Percentiles rank a stretch among this genome's conserved stretches.
Conservation (phyloP, 2,888 invertebrate species). For the Scotopteryx bipunctaria region DNA sequence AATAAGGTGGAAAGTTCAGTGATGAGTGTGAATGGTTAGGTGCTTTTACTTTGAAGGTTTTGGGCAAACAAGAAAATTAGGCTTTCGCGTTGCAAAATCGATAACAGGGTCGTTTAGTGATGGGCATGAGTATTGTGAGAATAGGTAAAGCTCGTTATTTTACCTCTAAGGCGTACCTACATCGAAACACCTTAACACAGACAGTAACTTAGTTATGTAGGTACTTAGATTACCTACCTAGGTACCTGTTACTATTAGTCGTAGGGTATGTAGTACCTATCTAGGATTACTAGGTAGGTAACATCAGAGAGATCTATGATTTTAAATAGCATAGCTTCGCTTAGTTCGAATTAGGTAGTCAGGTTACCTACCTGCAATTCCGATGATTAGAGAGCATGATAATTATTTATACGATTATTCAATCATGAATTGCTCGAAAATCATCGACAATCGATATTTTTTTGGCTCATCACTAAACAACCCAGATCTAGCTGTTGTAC, state of each 20-base stretch:
- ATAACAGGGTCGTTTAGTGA: slow-evolving; percentile 21
- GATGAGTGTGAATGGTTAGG: background rate
- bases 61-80: slow-evolving; percentile 24
- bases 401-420: too few species aligned
- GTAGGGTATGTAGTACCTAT: background rate
- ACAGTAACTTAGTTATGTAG: background rate
- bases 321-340: too few species aligned
- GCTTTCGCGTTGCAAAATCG: slow-evolving; percentile 25
- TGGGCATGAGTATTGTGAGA: background rate
- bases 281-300: background rate
- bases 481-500: slow-evolving; percentile 2
- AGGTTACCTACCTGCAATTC: too few species aligned
- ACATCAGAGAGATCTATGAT: too few species aligned
- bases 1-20: background rate
- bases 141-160: too few species aligned
- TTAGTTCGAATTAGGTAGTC: too few species aligned
- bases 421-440: too few species aligned
- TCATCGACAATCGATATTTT: background rate
- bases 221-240: background rate
- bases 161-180: too few species aligned
- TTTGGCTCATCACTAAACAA: background rate
- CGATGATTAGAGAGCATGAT: too few species aligned
- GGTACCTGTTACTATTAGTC: background rate
- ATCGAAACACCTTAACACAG: too few species aligned
- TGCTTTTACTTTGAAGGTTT: background rate